Percentiles rank a stretch among this genome's conserved stretches.
Evolutionary conservation across 2,797 vertebrate genomes (phyloP).

Genomic region (Basileuterus tristriatus): DNA sequence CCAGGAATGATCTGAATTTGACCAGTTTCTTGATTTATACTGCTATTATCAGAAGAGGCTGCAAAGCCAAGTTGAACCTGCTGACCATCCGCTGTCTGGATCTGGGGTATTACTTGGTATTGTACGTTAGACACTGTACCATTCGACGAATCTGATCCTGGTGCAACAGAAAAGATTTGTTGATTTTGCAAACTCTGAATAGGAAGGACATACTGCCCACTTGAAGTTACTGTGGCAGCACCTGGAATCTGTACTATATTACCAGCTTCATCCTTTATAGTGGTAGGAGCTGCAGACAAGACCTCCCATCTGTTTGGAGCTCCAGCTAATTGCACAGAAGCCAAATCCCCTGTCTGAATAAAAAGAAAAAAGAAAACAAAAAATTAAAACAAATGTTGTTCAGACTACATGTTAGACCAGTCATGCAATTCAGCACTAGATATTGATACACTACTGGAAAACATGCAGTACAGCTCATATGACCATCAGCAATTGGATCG

Average conservation of each 20-base stretch:
- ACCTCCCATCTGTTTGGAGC: conserved; percentile 95
- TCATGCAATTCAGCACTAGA: conserved; percentile 54
- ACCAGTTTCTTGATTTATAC: conserved; percentile 93
- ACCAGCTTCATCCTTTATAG: conserved; percentile 92
- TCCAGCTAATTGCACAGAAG: conserved; percentile 89
- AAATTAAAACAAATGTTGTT: conserved; percentile 44
- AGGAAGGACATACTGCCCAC: conserved; percentile 98
- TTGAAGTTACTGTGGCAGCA: conserved; percentile 92
- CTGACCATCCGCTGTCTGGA: conserved; percentile 93
- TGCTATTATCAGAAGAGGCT: conserved; percentile 86
- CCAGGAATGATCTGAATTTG: conserved; percentile 98
- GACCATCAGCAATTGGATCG: not conserved
- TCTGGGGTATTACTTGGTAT: conserved; percentile 99
- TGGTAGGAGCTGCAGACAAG: conserved; percentile 85
- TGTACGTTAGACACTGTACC: conserved; percentile 97
- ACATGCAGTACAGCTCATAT: conserved; percentile 1
- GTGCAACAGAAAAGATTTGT: conserved; percentile 93
- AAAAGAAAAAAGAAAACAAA: conserved; percentile 64
- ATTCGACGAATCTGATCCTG: conserved; percentile 89
- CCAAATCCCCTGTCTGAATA: conserved; percentile 87
- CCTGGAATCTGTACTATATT: conserved; percentile 94
- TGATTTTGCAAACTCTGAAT: conserved; percentile 97
- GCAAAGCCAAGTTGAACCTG: conserved; percentile 93
- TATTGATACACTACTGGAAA: not conserved
- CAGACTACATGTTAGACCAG: not conserved